Base-by-base conservation (phyloP, 2,888 invertebrate species). In the Scaptomyza reducta region DNA sequence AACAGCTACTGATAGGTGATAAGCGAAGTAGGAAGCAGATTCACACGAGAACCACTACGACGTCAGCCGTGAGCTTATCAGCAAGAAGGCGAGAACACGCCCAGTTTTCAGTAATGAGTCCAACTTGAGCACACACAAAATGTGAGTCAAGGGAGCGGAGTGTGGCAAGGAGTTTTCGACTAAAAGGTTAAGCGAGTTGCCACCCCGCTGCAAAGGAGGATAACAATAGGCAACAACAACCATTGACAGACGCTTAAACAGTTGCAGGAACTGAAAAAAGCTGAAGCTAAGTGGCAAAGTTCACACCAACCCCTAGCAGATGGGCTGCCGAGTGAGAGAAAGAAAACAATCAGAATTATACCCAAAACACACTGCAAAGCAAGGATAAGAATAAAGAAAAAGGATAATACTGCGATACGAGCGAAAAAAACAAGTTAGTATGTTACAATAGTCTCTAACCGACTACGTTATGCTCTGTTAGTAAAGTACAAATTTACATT, bases 271-370 rank as follows among this genome's bases (percentile, higher is more conserved):
- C 57, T 35, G 44, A 51, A 59, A 73, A 83, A 78, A 76, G 85
- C 81, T 78, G 76, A 75, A 70, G 74, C 77, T 74, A 88, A 89
- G 91, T 91, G 91, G 79, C 86, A 90, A 88, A 88, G 85, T 90
- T 90, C 90, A 90, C 90, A 90, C 90, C 89, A 86, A 89, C 85
- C 87, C 85, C 87, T 71, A 33, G 27, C 27, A n/a, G 47, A 45
- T 16, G 11, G 14, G 11, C 7, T 16, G 27, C n/a, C 1, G 10
- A 14, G 4, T 38, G 11, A 6, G n/a, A 16, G 11, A 29, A 14
- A 9, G 13, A 11, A 22, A 22, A 27, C 18, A 56, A 55, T 11
- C 35, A 14, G 40, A 46, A 40, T 50, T 59, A 62, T 47, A 62
- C 47, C 40, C 57, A 60, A 53, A 47, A 65, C 41, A 58, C 35